Percentiles rank a stretch among this genome's conserved stretches.
phyloP scores from a whole-genome alignment of 2,888 invertebrate species.

The Platycheirus albimanus region DNA sequence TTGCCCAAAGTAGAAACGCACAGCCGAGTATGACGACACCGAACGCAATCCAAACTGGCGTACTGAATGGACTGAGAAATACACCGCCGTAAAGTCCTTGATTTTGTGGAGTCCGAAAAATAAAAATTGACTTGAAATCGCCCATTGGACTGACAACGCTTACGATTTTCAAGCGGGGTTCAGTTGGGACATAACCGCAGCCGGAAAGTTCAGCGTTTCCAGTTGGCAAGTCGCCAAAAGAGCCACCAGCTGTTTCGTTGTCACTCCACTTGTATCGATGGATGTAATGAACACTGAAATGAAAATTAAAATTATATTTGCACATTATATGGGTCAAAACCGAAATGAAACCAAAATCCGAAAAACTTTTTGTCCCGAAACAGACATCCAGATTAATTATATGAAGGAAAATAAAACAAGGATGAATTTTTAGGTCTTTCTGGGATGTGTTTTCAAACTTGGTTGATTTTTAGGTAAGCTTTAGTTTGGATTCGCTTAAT shows the following conservation, averaged over 20 bases:
- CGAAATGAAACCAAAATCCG: too few species aligned
- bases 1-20: slow-evolving; percentile 79
- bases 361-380: too few species aligned
- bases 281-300: slow-evolving; percentile 74
- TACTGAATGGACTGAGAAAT: slow-evolving; percentile 85
- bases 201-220: slow-evolving; percentile 77
- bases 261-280: slow-evolving; percentile 77
- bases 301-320: background rate
- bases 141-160: slow-evolving; percentile 74
- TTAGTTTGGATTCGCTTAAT: too few species aligned
- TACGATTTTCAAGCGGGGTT: slow-evolving; percentile 75
- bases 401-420: too few species aligned
- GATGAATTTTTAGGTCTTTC: too few species aligned
- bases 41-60: slow-evolving; percentile 84
- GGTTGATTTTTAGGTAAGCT: too few species aligned
- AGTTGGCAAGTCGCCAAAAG: slow-evolving; percentile 77
- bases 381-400: too few species aligned
- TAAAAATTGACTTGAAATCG: slow-evolving; percentile 82
- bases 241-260: slow-evolving; percentile 78
- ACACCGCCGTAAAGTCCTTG: slow-evolving; percentile 84
- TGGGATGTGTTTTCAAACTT: too few species aligned
- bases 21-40: slow-evolving; percentile 80
- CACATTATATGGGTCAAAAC: too few species aligned
- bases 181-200: slow-evolving; percentile 74
- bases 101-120: slow-evolving; percentile 85